Evolutionary conservation across 2,888 invertebrate species (phyloP).

Genomic region (Dinocampus coccinellae): DNA sequence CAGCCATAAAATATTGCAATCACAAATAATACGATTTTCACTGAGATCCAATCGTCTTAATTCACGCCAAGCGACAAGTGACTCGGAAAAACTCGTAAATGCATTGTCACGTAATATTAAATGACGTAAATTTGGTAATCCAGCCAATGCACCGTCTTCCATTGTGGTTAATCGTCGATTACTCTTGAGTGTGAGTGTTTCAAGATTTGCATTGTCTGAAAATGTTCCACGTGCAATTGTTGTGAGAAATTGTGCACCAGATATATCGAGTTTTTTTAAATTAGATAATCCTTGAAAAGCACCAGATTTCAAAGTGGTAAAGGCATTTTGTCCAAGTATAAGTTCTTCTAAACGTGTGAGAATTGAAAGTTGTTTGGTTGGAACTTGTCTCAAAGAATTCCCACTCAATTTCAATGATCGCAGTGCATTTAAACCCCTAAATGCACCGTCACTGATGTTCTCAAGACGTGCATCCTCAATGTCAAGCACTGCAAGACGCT

Average conservation of each 20-base stretch:
- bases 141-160: conserved; percentile 83
- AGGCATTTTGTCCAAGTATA: conserved; percentile 86
- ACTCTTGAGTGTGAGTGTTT: conserved; percentile 80
- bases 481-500: conserved; percentile 82
- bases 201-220: conserved; percentile 84
- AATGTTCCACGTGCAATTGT: conserved; percentile 84
- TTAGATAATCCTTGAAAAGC: conserved; percentile 85
- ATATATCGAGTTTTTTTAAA: conserved; percentile 81
- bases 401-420: conserved; percentile 84
- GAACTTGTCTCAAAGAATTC: conserved; percentile 81
- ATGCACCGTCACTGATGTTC: conserved; percentile 82
- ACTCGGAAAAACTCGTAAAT: conserved; percentile 81
- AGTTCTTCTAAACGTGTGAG: conserved; percentile 84
- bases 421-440: conserved; percentile 82
- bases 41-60: conserved; percentile 82
- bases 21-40: conserved; percentile 86
- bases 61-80: conserved; percentile 84
- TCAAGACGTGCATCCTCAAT: conserved; percentile 84
- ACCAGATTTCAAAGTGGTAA: conserved; percentile 77
- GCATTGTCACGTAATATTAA: conserved; percentile 85
- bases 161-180: conserved; percentile 82
- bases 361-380: conserved; percentile 80
- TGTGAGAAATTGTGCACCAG: conserved; percentile 81
- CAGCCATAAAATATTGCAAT: conserved; percentile 86
- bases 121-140: conserved; percentile 83